Conservation (phyloP, 2,113 vertebrate species). For the Syrmaticus mikado region DNA sequence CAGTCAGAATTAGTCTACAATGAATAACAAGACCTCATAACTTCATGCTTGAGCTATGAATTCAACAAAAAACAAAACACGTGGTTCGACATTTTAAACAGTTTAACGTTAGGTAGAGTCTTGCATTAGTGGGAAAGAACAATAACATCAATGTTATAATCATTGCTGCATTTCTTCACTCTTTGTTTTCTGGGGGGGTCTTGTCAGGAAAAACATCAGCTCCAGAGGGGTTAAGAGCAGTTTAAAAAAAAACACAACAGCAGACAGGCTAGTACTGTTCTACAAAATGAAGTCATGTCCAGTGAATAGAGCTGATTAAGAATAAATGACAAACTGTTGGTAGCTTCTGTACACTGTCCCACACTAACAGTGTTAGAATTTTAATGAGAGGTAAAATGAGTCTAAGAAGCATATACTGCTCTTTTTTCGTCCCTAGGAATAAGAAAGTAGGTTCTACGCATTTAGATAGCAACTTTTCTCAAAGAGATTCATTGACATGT, state of each 20-base stretch:
- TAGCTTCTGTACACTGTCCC: background rate
- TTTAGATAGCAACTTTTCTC: background rate
- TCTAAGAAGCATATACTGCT: background rate
- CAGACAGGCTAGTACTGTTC: background rate
- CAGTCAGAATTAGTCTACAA: background rate
- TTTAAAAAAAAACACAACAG: background rate
- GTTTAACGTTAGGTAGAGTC: background rate
- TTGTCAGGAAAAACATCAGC: background rate
- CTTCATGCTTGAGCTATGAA: background rate
- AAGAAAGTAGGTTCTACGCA: conserved; percentile 16
- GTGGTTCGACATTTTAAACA: background rate
- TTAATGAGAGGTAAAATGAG: conserved; percentile 28
- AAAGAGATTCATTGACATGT: background rate
- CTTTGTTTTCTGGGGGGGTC: background rate
- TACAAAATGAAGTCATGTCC: background rate
- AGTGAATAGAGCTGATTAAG: background rate
- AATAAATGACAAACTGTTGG: conserved; percentile 1
- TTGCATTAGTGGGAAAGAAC: background rate
- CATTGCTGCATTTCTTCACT: background rate
- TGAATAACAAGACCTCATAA: background rate
- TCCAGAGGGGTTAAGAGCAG: background rate
- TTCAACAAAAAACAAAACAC: background rate
- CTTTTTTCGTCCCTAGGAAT: background rate
- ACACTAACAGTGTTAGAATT: conserved; percentile 7
- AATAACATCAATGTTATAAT: background rate